Evolutionary conservation across 2,888 invertebrate genomes (phyloP), one percentile per base, ranked within the genome.

Genomic region (Pachydiplax longipennis): DNA sequence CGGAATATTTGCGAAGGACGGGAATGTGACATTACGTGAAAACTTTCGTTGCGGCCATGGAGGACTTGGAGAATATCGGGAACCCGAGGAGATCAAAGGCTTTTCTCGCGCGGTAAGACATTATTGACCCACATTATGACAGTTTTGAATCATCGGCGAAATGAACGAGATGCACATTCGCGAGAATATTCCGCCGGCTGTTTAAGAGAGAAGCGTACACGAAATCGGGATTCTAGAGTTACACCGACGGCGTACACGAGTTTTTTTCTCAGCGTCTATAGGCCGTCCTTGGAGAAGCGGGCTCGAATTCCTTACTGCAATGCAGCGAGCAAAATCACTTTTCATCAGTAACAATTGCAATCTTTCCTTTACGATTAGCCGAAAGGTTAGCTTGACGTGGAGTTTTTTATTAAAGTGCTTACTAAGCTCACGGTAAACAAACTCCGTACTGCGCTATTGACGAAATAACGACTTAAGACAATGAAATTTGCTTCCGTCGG

Each of bases 221-320:
- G 44, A 44, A 82, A 82, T 25, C n/a, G 48, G 82, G 25, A 48
- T 25, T 82, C 53, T 44, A 40, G 31, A 73, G 73, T 25, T 73
- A 73, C 73, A 73, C 82, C 82, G 82, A 48, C 82, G 82, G 31
- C 73, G 31, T 73, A 31, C 25, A 73, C 73, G 73, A 73, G 25
- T 73, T 73, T 44, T 40, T 82, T 82, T 48, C 44, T 12, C 25
- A 10, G 13, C 48, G n/a, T 22, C 81, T 40, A 37, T 81, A n/a
- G 81, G 81, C 35, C 25, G 82, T 82, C 82, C 40, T 48, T 82
- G 82, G 48, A 40, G 82, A 82, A 44, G 82, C 44, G 44, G 82
- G 48, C 48, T 82, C 82, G 82, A 48, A 82, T 82, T 82, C 82
- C 82, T 82, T 44, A 25, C 82, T 48, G 25, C 44, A 81, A 44